phyloP scores from a whole-genome alignment of 2,888 invertebrate genomes.

The Rhogogaster chlorosoma region DNA sequence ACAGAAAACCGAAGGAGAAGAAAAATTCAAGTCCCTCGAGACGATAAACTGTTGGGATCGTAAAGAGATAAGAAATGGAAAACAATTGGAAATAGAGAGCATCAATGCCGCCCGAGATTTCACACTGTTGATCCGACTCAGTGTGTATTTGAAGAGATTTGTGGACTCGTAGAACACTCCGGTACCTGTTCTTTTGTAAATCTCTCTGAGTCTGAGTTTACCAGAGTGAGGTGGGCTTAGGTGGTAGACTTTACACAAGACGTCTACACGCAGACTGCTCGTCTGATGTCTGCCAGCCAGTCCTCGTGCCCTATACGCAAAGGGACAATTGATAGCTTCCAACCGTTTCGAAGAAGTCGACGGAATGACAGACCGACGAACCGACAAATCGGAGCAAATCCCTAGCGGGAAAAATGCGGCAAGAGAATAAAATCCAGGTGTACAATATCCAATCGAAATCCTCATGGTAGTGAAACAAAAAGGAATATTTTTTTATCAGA shows the following conservation, averaged over 20 bases:
- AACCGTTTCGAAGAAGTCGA: constrained; percentile 4
- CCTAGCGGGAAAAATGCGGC: background rate
- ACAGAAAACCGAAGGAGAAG: background rate
- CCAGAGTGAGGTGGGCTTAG: constrained; percentile 20
- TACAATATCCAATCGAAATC: constrained; percentile 21
- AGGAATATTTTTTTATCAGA: background rate
- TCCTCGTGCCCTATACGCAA: constrained; percentile 21
- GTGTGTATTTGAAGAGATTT: constrained; percentile 32
- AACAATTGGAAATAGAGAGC: background rate
- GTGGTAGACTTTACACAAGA: constrained; percentile 48
- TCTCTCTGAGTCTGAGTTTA: constrained; percentile 33
- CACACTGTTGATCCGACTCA: background rate
- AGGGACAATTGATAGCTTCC: constrained; percentile 46
- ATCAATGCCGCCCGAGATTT: background rate
- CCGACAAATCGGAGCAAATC: constrained; percentile 44
- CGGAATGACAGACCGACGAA: constrained; percentile 47
- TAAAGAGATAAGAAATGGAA: background rate
- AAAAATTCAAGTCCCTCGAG: background rate
- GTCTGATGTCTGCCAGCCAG: constrained; percentile 41
- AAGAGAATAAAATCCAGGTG: constrained; percentile 7
- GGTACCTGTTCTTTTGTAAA: constrained; percentile 28
- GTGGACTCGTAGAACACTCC: background rate
- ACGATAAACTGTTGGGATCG: background rate
- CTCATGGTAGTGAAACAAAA: background rate
- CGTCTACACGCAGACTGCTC: constrained; percentile 41